Evolutionary conservation across 2,888 invertebrate species (phyloP), one percentile per base, ranked within the genome.

Genomic region (Aphidoletes aphidimyza): DNA sequence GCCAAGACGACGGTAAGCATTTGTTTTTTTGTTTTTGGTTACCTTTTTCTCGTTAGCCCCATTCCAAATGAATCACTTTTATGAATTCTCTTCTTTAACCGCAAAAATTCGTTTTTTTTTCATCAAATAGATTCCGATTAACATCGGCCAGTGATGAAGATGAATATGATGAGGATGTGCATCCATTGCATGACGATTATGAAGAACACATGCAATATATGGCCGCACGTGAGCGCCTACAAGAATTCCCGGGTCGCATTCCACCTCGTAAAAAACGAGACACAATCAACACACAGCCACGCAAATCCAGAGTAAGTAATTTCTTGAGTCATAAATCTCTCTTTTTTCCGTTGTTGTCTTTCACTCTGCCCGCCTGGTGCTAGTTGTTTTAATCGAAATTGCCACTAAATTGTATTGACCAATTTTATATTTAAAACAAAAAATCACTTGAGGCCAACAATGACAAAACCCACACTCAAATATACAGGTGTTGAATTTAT

Each of bases 81-180:
- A 59, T 47, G 19, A 11, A 47, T 17, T 47, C 47, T 47, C 8
- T 11, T 45, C 17, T 45, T 11, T 45, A 11, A 11, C 17, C 17
- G 8, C 45, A 47, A 47, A 47, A 47, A 17, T 34, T 36, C 36
- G 11, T 78, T 78, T 37, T 81, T 81, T 81, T 37, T n/a, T 6
- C n/a, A 19, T 9, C 19, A 81, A 37, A 81, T 81, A 90, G 90
- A 88, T 88, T 89, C 86, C 88, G 90, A 84, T 87, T 90, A 87
- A 89, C 89, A 86, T 90, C 90, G 85, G 89, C 90, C 85, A 89
- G 90, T 85, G 90, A 90, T 87, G 90, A 89, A 87, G 89, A 89
- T 87, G 89, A 89, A 85, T 84, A 85, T 42, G 89, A 90, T 86
- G 89, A 89, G 86, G 89, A 89, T 86, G 90, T 90, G 87, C 59